These are phyloP conservation scores for Gambelia wislizenii DNA, from an alignment of 2,797 vertebrate genomes.

Conservation along the genomic window DNA sequence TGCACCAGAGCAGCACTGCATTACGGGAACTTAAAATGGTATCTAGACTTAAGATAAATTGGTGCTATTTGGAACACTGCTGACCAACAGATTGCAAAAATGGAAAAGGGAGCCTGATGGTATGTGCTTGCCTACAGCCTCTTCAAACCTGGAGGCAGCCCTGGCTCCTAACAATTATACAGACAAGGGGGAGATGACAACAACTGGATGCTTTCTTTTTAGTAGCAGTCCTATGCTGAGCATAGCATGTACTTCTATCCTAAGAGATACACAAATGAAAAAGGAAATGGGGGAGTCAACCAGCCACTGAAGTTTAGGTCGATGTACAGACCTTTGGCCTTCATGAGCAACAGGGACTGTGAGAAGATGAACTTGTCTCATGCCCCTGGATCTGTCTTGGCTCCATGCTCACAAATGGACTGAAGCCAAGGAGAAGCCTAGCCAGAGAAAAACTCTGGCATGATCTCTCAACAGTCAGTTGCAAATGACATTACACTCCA, in stretches of 20 bases:
- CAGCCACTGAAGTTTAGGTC: constrained; percentile 37
- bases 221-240: background rate
- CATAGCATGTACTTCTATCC: background rate
- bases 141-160: background rate
- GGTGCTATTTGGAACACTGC: background rate
- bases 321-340: constrained; percentile 20
- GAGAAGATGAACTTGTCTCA: constrained; percentile 42
- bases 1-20: too few relatives aligned
- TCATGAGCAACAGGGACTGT: constrained; percentile 17
- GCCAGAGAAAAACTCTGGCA: constrained; percentile 9
- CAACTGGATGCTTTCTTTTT: background rate
- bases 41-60: background rate
- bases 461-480: background rate
- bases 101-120: background rate
- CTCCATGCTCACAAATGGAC: constrained; percentile 31
- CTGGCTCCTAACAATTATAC: background rate
- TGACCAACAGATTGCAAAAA: background rate
- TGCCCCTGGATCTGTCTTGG: constrained; percentile 41
- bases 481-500: background rate
- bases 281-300: background rate
- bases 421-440: constrained; percentile 53
- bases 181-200: too few relatives aligned
- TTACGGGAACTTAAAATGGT: background rate
- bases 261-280: background rate
- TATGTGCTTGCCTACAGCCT: background rate